phyloP scores from a whole-genome alignment of 2,113 vertebrate species.

The Microtus oregoni region DNA sequence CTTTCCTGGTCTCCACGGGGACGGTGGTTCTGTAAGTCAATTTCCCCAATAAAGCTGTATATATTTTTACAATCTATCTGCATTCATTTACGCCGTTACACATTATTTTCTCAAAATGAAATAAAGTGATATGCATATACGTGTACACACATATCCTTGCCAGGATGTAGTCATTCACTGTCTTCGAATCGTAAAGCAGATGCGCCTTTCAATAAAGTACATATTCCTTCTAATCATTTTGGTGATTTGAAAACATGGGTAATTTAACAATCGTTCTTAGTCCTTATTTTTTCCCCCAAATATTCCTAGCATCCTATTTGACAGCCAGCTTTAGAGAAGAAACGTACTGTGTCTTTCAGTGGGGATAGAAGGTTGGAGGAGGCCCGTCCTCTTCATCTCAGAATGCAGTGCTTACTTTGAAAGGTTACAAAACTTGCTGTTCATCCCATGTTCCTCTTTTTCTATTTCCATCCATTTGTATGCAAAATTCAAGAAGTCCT shows the following conservation, averaged over 20 bases:
- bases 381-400: background rate
- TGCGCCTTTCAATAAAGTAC: background rate
- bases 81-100: too few species aligned
- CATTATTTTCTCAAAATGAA: constrained; percentile 29
- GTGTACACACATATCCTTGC: background rate
- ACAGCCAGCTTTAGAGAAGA: background rate
- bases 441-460: too few species aligned
- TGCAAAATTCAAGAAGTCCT: too few species aligned
- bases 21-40: too few species aligned
- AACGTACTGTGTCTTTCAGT: background rate
- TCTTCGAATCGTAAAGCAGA: constrained; percentile 6
- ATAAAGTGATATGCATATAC: background rate
- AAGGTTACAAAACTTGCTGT: constrained; percentile 6
- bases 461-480: too few species aligned
- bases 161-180: background rate
- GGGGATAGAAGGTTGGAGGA: background rate
- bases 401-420: background rate
- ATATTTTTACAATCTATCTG: too few species aligned
- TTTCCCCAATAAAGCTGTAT: too few species aligned
- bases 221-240: background rate
- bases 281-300: background rate
- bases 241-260: background rate
- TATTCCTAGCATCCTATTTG: background rate
- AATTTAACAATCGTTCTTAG: background rate
- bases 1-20: too few species aligned